Evolutionary conservation across 2,888 invertebrate genomes (phyloP), one percentile per base, ranked within the genome.

Genomic region (Hydrotaea diabolus): DNA sequence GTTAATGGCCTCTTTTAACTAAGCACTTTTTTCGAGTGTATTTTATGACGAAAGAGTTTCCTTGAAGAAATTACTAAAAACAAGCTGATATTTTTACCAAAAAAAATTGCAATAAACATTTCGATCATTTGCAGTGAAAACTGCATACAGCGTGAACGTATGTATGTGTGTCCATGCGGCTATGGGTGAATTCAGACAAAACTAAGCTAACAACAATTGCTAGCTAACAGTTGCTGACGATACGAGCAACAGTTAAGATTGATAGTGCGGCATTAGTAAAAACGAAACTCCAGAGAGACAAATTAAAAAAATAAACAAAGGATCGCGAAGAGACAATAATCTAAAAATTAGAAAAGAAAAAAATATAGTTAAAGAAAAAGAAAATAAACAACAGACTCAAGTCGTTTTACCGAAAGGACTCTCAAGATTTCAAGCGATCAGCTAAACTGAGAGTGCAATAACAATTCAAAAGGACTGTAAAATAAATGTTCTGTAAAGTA

Each of bases 191-290:
- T 74, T 76, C 82, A 39, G 82, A 85, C 85, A 85, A 85, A 85
- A 85, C 85, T 85, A 82, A 77, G 82, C 69, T 74, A 85, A 80
- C 79, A 85, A 77, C 81, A 80, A 71, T 64, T 77, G 74, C 77
- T 79, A 82, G 23, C 74, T 80, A 85, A 80, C 85, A 85, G 85
- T 85, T 73, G 79, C 43, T 80, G 74, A 71, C 76, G 82, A 62
- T 77, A 82, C 79, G 69, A 77, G 62, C 79, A 82, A 74, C 74
- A 74, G 85, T 80, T 71, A 77, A 80, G 82, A 82, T 82, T 69
- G 69, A 85, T 82, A 74, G 62, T 55, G 59, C 21, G 59, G 46
- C 59, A 62, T 72, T 36, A 76, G 2, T n/a, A n/a, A n/a, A n/a
- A n/a, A n/a, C n/a, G n/a, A n/a, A n/a, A n/a, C n/a, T n/a, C n/a